Evolutionary conservation across 1,140 invertebrate genomes (phyloP).

Genomic region (Akabosia matsudoensis): DNA sequence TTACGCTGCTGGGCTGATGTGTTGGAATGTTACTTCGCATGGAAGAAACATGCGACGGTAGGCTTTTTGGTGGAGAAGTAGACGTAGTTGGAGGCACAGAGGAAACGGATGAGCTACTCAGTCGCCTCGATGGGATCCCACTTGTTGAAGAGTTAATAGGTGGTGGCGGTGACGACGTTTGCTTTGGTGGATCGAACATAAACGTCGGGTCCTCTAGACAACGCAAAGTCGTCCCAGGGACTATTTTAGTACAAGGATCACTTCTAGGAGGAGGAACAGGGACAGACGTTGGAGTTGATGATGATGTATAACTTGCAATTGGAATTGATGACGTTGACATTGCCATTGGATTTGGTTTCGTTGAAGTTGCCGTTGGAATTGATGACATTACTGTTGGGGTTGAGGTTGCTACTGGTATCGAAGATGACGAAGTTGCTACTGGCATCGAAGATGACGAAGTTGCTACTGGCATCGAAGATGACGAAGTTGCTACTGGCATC

Average conservation of each 20-base stretch:
- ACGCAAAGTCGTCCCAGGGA: constrained; percentile 56
- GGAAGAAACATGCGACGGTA: not conserved
- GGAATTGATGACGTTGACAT: not conserved
- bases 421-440: not conserved
- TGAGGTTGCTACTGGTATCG: not conserved
- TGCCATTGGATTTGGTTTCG: not conserved
- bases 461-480: not conserved
- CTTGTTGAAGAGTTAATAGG: constrained; percentile 19
- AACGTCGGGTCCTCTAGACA: constrained; percentile 59
- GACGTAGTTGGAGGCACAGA: not conserved
- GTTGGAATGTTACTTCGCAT: not conserved
- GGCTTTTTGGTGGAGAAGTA: not conserved
- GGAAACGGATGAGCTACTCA: constrained; percentile 27
- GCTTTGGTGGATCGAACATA: constrained; percentile 51
- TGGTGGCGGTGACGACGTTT: constrained; percentile 24
- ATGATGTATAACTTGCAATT: not conserved
- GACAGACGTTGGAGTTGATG: not conserved
- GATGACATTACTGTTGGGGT: not conserved
- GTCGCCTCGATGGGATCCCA: constrained; percentile 29
- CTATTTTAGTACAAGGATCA: constrained; percentile 48
- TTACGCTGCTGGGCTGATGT: not conserved
- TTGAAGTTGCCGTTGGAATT: not conserved
- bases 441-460: not conserved
- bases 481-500: not conserved
- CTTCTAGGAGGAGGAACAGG: not conserved